Conservation (phyloP, 2,113 vertebrate genomes). For the Megalops atlanticus region DNA sequence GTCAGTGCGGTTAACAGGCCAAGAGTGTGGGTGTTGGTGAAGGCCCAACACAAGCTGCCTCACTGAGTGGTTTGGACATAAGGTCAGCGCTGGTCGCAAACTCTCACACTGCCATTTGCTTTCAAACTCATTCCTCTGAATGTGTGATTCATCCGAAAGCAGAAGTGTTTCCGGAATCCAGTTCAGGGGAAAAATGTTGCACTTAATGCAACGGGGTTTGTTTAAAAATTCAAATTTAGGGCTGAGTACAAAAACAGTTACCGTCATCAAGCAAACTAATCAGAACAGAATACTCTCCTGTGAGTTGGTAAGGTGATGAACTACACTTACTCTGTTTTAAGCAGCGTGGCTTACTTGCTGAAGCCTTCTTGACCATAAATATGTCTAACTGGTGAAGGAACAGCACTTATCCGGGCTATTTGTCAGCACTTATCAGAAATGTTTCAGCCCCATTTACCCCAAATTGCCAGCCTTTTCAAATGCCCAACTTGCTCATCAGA, state of each 20-base stretch:
- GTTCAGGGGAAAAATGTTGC: background rate
- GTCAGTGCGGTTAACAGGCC: background rate
- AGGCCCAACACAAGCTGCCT: background rate
- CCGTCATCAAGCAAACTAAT: too few species aligned
- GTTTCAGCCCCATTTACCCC: conserved; percentile 40
- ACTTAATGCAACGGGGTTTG: background rate
- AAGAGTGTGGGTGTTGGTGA: background rate
- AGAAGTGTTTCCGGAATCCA: background rate
- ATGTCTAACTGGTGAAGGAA: background rate
- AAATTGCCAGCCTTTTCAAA: conserved; percentile 29
- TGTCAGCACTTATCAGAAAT: conserved; percentile 24
- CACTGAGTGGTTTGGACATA: background rate
- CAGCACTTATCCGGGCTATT: conserved; percentile 21
- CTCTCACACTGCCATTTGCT: background rate
- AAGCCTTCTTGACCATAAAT: background rate
- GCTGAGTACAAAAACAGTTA: too few species aligned
- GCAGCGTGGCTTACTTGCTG: background rate
- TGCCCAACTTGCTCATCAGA: conserved; percentile 31
- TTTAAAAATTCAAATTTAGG: background rate
- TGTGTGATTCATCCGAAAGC: background rate
- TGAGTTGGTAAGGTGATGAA: background rate
- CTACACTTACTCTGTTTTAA: background rate
- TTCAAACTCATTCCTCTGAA: background rate
- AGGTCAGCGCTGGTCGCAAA: background rate
- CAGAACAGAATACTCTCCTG: too few species aligned